phyloP scores from a whole-genome alignment of 2,797 vertebrate species.

The Myoxocephalus aenaeus region DNA sequence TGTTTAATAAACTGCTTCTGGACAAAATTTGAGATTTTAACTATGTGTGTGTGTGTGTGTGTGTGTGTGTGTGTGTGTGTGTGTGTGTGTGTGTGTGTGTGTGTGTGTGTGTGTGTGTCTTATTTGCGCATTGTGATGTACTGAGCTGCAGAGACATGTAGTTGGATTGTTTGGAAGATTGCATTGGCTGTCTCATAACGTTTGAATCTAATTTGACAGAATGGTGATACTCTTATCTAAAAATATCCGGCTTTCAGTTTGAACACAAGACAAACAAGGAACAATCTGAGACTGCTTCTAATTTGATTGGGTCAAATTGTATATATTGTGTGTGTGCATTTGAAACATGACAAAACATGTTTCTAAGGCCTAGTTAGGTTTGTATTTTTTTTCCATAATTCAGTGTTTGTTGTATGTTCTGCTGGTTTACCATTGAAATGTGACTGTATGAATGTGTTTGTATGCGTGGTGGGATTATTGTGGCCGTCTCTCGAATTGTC shows the following conservation, averaged over 20 bases:
- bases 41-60: neutral
- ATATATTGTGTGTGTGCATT: neutral
- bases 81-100: neutral
- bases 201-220: conserved; percentile 56
- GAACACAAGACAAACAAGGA: conserved; percentile 9
- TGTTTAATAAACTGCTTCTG: neutral
- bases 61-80: neutral
- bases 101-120: neutral
- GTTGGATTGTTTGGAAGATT: conserved; percentile 27
- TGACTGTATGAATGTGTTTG: neutral
- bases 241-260: conserved; percentile 43
- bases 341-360: neutral
- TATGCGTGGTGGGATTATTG: neutral
- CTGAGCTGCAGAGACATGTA: conserved; percentile 35
- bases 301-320: neutral
- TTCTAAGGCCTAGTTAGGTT: too few species aligned
- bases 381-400: neutral
- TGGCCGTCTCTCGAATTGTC: neutral
- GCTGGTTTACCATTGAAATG: too few species aligned
- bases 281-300: neutral
- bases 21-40: neutral
- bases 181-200: conserved; percentile 21
- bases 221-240: conserved; percentile 53
- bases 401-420: neutral
- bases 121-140: conserved; percentile 8